Percentiles rank a stretch among this genome's conserved stretches.
phyloP scores from a whole-genome alignment of 2,113 vertebrate species.

The Pampusana beccarii region DNA sequence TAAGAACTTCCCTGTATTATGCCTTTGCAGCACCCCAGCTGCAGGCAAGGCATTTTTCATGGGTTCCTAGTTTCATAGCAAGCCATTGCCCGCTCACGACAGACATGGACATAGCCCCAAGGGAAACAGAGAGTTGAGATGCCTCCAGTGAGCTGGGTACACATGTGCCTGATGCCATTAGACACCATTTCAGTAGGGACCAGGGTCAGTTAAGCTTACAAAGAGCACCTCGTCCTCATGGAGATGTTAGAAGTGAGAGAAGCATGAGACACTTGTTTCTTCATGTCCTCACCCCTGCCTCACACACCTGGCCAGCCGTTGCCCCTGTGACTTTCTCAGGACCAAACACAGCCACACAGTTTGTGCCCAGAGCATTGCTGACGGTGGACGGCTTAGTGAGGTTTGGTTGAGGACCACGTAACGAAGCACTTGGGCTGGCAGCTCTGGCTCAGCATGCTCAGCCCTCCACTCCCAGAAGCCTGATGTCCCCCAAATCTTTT shows the following conservation, averaged over 20 bases:
- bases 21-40: not conserved
- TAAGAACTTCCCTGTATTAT: not conserved
- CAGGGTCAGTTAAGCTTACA: not conserved
- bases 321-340: not conserved
- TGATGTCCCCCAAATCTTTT: fast-evolving
- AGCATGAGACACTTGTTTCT: not conserved
- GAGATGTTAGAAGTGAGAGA: not conserved
- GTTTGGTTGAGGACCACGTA: not conserved
- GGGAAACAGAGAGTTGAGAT: not conserved
- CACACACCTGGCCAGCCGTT: not conserved
- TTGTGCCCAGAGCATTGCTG: not conserved
- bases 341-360: not conserved
- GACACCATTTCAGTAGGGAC: fast-evolving
- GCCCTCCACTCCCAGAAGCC: not conserved
- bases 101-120: not conserved
- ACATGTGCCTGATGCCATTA: fast-evolving
- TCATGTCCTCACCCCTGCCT: not conserved
- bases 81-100: not conserved
- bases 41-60: not conserved
- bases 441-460: not conserved
- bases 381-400: not conserved
- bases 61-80: not conserved
- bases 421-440: not conserved
- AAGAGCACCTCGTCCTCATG: not conserved
- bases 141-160: not conserved